phyloP scores from a whole-genome alignment of 1,140 invertebrate genomes.

The Parapsyche elsis region DNA sequence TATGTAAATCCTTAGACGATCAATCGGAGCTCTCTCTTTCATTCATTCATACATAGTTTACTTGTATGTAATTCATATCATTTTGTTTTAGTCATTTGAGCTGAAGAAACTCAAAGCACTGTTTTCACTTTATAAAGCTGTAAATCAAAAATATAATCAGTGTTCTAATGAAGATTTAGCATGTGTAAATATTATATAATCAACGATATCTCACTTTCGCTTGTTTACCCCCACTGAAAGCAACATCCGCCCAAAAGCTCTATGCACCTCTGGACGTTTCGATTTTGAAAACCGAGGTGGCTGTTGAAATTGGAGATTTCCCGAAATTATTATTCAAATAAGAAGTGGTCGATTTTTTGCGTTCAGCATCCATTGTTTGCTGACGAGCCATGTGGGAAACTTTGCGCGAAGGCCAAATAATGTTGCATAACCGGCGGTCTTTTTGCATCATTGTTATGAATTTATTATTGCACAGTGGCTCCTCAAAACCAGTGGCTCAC shows the following conservation, averaged over 20 bases:
- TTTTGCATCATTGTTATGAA: slow-evolving; percentile 52
- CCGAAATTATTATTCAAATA: slow-evolving; percentile 52
- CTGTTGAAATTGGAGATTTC: slow-evolving; percentile 49
- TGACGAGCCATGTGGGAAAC: slow-evolving; percentile 9
- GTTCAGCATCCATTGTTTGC: slow-evolving; percentile 48
- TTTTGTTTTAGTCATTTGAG: no score
- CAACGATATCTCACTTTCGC: background rate
- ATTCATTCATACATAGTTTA: no score
- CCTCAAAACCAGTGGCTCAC: background rate
- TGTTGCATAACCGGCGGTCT: slow-evolving; percentile 54
- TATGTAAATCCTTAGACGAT: no score
- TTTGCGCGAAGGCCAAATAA: slow-evolving; percentile 37
- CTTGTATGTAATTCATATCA: no score
- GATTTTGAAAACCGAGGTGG: background rate
- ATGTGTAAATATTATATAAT: no score
- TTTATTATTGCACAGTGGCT: slow-evolving; percentile 40
- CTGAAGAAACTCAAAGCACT: no score
- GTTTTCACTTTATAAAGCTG: no score
- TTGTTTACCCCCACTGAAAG: background rate
- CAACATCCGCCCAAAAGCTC: background rate
- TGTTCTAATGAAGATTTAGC: no score
- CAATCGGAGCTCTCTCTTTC: no score
- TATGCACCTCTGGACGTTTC: background rate
- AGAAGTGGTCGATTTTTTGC: slow-evolving; percentile 46
- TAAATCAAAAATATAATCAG: no score